Evolutionary conservation across 2,797 vertebrate species (phyloP).

Genomic region (Apogon hyalosoma): DNA sequence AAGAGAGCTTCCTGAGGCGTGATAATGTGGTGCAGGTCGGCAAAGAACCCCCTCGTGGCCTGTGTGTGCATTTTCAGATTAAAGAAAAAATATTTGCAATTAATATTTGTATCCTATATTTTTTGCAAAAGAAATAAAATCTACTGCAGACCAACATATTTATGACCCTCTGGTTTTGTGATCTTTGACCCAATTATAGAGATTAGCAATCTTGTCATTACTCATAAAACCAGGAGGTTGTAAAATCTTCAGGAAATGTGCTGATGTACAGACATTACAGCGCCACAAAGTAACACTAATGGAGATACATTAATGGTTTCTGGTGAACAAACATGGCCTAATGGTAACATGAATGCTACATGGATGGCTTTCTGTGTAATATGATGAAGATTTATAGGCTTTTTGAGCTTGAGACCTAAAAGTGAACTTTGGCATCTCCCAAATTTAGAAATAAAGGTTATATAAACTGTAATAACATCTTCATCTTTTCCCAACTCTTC

Average conservation of each 20-base stretch:
- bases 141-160: too few relatives aligned
- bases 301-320: slow-evolving; percentile 7
- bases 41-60: background rate
- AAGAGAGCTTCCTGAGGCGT: background rate
- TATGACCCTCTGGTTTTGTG: slow-evolving; percentile 2
- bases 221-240: slow-evolving; percentile 38
- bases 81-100: too few relatives aligned
- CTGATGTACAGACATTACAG: background rate
- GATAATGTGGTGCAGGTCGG: background rate
- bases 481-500: too few relatives aligned
- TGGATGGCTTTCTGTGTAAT: background rate
- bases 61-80: background rate
- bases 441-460: too few relatives aligned
- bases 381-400: too few relatives aligned
- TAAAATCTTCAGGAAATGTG: slow-evolving; percentile 2
- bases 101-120: too few relatives aligned
- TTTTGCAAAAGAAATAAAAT: too few relatives aligned
- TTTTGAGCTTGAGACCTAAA: too few relatives aligned
- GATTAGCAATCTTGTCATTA: slow-evolving; percentile 37
- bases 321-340: background rate
- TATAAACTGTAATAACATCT: too few relatives aligned
- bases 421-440: too few relatives aligned
- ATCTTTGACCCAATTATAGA: slow-evolving; percentile 17
- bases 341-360: slow-evolving; percentile 15
- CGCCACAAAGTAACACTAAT: slow-evolving; percentile 19